Percentiles rank a stretch among this genome's conserved stretches.
Evolutionary conservation across 1,140 invertebrate species (phyloP).

Genomic region (Sycophila sp.): DNA sequence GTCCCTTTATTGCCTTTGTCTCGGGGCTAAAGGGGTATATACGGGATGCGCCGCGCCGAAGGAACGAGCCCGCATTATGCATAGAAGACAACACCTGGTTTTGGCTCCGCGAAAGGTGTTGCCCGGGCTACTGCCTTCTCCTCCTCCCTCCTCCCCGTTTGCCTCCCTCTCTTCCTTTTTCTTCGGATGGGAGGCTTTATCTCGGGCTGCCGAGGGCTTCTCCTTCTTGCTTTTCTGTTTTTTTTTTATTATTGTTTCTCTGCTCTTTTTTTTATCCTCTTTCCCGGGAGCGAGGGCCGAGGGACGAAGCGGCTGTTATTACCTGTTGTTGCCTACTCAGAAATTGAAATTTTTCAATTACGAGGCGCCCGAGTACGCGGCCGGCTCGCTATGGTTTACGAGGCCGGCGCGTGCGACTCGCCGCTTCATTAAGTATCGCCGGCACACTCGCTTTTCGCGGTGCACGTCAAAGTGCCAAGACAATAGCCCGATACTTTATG

Average conservation of each 20-base stretch:
- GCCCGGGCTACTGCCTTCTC: slow-evolving; percentile 15
- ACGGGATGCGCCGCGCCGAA: slow-evolving; percentile 1
- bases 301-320: slow-evolving; percentile 36
- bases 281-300: background rate
- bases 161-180: slow-evolving; percentile 13
- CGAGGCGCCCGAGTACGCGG: background rate
- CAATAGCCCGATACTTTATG: no score
- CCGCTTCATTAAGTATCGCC: background rate
- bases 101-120: slow-evolving; percentile 30
- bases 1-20: slow-evolving; percentile 25
- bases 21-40: slow-evolving; percentile 1
- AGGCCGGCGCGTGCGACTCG: background rate
- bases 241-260: background rate
- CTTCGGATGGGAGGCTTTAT: no score
- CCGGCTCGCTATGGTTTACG: background rate
- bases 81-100: slow-evolving; percentile 34
- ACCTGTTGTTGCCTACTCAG: slow-evolving; percentile 36
- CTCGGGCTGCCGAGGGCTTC: no score
- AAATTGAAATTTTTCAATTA: slow-evolving; percentile 40
- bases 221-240: background rate
- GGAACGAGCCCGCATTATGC: slow-evolving; percentile 22
- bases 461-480: no score
- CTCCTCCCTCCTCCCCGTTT: slow-evolving; percentile 7
- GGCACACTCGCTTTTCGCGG: no score
- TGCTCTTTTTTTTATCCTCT: background rate